Evolutionary conservation across 2,888 invertebrate genomes (phyloP), one percentile per base, ranked within the genome.

Genomic region (Synanthedon andrenaeformis): DNA sequence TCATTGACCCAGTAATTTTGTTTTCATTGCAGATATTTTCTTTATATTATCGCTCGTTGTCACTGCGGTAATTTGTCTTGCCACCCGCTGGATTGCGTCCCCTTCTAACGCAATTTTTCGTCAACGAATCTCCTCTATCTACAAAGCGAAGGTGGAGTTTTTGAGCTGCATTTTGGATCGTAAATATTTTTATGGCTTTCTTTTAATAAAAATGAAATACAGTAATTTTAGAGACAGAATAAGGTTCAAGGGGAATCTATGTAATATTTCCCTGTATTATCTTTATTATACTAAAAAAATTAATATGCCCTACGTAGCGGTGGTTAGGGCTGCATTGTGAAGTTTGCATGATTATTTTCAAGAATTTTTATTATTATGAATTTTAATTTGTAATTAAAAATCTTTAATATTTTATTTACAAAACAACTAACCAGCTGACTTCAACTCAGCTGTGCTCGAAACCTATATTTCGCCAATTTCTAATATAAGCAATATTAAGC

Each of bases 21-120:
- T 51, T 51, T 28, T 28, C 28, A 51, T 49, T 17, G 17, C 14
- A 12, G 53, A 51, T 13, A 28, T 51, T 53, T 52, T 51, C 51
- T 45, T 52, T 13, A 49, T 53, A 12, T 17, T 41, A 54, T 51
- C 42, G n/a, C 35, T 10, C 42, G 53, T 52, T 54, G 54, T 54
- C 53, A 42, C 51, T 48, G 42, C 23, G 48, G 52, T 49, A 56
- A 58, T 55, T 58, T 54, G 55, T 58, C 55, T 58, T 56, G 55
- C 41, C 53, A 51, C 41, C 10, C 41, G 51, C 51, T 12, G 45
- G 42, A 49, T 41, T 52, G 35, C 14, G 19, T 42, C 49, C 13
- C 23, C 14, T 41, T 23, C 19, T 48, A 10, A 35, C 12, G 51
- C 41, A 51, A 41, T 55, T 55, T 53, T 55, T 51, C 50, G 49